Evolutionary conservation across 2,888 invertebrate species (phyloP), one percentile per base, ranked within the genome.

Genomic region (Odontocerum albicorne): DNA sequence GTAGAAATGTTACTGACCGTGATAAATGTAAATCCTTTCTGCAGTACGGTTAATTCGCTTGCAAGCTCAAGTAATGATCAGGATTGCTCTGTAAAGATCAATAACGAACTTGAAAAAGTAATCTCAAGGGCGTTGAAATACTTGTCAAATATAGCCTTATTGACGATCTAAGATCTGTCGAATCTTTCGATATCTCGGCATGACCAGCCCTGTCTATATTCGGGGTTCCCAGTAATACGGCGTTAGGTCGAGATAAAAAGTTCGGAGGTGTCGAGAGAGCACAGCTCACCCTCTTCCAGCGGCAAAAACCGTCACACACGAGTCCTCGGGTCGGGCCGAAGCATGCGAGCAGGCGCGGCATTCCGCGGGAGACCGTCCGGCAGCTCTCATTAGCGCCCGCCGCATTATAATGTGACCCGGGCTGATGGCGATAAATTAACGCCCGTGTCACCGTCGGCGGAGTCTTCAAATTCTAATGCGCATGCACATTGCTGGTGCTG

Each of bases 391-490:
- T 57, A 57, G 57, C 57, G 39, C 57, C 49, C 42, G 52, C 40
- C 42, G 49, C 53, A 54, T 50, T 50, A 60, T 60, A 54, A 57
- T 55, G 60, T 54, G 57, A 57, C 54, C 60, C 56, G 40, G 44
- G 46, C 32, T 54, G 59, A 59, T 52, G 55, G 56, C 51, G 42
- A 57, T 60, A 60, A 60, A 60, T 60, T 60, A 60, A 47, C 57
- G 49, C 43, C 38, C 35, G 47, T 44, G 60, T 57, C 57, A 55
- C 55, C 55, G 44, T 39, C 38, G 49, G 43, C 59, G 51, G 38
- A 53, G 53, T 45, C 36, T 43, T 40, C 49, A 27, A 44, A 59
- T 59, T 59, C 59, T 55, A 44, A 44, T 49, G 49, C 49, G 32
- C 42, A 55, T 55, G 45, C 35, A 45, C 38, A 27, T 27, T 27